A percentile compares a stretch with the other conserved stretches of the same genome.
Evolutionary conservation across 1,140 invertebrate genomes (phyloP).

Genomic region (Potamilus streckersoni): DNA sequence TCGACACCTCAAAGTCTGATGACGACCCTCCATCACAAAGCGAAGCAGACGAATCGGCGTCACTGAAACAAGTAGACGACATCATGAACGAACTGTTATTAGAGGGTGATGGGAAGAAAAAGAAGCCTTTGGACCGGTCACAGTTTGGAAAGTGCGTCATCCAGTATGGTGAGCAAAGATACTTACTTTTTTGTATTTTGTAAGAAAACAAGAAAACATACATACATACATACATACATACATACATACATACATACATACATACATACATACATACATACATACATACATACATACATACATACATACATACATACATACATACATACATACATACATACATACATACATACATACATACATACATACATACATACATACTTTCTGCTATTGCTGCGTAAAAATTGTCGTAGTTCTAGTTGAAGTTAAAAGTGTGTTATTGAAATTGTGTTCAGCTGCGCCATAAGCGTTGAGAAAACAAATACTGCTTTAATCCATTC

Average conservation of each 20-base stretch:
- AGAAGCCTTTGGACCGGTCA: slow-evolving; percentile 38
- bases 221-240: not conserved
- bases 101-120: slow-evolving; percentile 16
- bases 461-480: too few relatives aligned
- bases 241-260: too few relatives aligned
- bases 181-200: not conserved
- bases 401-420: too few relatives aligned
- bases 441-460: too few relatives aligned
- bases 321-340: too few relatives aligned
- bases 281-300: too few relatives aligned
- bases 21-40: slow-evolving; percentile 34
- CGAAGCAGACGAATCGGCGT: not conserved
- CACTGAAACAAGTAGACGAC: slow-evolving; percentile 4
- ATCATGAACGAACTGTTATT: not conserved
- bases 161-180: slow-evolving; percentile 40
- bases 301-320: too few relatives aligned
- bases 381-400: too few relatives aligned
- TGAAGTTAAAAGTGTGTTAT: too few relatives aligned
- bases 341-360: too few relatives aligned
- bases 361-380: too few relatives aligned
- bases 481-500: too few relatives aligned
- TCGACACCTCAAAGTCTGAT: slow-evolving; percentile 54
- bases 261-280: not conserved
- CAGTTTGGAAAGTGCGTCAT: slow-evolving; percentile 53
- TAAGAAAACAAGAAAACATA: slow-evolving; percentile 1